Conservation (phyloP, 2,888 invertebrate species). For the Andrena bicolor region DNA sequence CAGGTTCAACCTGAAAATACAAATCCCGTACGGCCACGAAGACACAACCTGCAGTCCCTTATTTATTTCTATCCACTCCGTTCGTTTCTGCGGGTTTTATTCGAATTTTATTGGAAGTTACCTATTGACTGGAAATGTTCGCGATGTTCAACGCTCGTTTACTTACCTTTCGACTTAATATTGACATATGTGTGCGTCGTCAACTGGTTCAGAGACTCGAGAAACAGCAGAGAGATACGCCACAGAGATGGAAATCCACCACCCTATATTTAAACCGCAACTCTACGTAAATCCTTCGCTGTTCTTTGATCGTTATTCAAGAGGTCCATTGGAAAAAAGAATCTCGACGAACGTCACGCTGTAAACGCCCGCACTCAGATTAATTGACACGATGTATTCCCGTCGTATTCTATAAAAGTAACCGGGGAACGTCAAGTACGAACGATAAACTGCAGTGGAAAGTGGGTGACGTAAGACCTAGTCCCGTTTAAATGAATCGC, state of each 20-base stretch:
- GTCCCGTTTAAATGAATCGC: slow-evolving; percentile 5
- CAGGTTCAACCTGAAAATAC: slow-evolving; percentile 32
- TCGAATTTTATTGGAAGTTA: slow-evolving; percentile 28
- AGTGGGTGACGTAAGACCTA: neutral
- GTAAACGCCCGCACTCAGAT: slow-evolving; percentile 22
- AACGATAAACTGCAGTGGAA: neutral
- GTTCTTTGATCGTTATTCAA: neutral
- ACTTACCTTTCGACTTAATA: slow-evolving; percentile 46
- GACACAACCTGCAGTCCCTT: slow-evolving; percentile 37
- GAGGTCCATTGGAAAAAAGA: slow-evolving; percentile 4
- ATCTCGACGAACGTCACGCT: neutral
- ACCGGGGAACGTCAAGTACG: neutral
- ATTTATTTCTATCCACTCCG: neutral
- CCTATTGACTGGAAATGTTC: slow-evolving; percentile 22
- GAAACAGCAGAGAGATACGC: slow-evolving; percentile 55
- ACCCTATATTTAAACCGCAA: neutral
- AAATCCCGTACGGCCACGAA: neutral
- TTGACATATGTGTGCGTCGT: slow-evolving; percentile 64
- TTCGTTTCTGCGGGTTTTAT: slow-evolving; percentile 7
- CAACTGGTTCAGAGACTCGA: slow-evolving; percentile 64
- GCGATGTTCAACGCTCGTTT: slow-evolving; percentile 12
- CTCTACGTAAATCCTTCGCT: neutral
- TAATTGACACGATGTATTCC: slow-evolving; percentile 62
- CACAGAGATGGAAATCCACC: neutral
- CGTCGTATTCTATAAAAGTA: neutral